Base-by-base conservation (phyloP, 2,797 vertebrate genomes). In the Tachyglossus aculeatus region DNA sequence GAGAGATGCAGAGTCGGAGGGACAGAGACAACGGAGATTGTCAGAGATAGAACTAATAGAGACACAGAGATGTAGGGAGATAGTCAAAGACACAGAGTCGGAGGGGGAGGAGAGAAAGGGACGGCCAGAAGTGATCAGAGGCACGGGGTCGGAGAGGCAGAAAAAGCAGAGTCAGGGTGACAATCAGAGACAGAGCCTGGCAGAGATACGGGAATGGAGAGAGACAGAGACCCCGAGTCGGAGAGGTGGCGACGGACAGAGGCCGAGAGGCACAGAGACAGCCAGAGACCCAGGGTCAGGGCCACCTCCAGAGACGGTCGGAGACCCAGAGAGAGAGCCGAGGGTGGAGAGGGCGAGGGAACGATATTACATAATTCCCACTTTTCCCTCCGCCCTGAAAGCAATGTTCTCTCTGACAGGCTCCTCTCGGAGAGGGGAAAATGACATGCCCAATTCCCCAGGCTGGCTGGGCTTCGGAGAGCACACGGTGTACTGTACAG, bases 401-500 rank as follows among this genome's bases (percentile, higher is more conserved):
- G 84, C 33, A 67, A 88, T 53, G 76, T 77, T 88, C 77, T 82
- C 72, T 75, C 81, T 58, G 69, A 89, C 86, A 85, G 85, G 69
- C 83, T 86, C 84, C 76, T 85, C 88, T 86, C 67, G 22, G 78
- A 50, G 64, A 85, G 81, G 90, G 91, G 90, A 93, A 84, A 91
- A 93, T 89, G 90, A 93, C 95, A 94, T 94, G 95, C 92, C 91
- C 94, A 94, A 94, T 93, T 91, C 91, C 94, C 92, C 96, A 92
- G 95, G 93, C 95, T 93, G 94, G 90, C 62, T 83, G 88, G 74
- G 73, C 88, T 93, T 93, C 94, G 84, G 94, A 95, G 93, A 92
- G 95, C 94, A 95, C 95, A 94, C 92, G 93, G 94, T 95, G 95
- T 94, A 95, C 95, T 97, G 96, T 96, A 97, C 95, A 94, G 94